A percentile compares a stretch with the other conserved stretches of the same genome.
Conservation (phyloP, 2,113 vertebrate genomes). For the Malurus cyaneus region DNA sequence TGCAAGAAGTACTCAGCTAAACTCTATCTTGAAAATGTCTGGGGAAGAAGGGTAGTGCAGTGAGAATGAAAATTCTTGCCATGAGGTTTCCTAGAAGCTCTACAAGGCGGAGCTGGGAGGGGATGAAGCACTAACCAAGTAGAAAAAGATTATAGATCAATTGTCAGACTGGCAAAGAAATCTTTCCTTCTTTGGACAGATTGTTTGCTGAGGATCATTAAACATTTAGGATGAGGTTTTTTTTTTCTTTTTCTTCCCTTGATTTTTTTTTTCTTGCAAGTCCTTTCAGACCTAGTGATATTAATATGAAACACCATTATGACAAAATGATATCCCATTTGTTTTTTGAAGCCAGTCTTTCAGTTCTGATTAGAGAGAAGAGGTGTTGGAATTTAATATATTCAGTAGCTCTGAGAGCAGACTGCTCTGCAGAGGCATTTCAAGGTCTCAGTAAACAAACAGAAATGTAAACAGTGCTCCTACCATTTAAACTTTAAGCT, state of each 20-base stretch:
- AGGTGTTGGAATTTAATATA: conserved; percentile 11
- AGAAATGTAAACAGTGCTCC: not conserved
- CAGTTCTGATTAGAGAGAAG: conserved; percentile 44
- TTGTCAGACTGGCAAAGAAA: conserved; percentile 51
- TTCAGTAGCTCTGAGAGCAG: not conserved
- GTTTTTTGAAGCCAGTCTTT: conserved; percentile 55
- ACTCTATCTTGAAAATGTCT: not conserved
- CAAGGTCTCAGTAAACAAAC: not conserved
- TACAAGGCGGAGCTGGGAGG: not conserved
- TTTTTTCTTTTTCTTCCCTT: not conserved
- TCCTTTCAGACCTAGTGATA: conserved; percentile 41
- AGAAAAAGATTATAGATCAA: conserved; percentile 64
- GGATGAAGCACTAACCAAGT: not conserved
- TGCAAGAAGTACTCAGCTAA: not conserved
- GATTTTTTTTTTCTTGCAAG: not conserved
- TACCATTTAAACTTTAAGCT: not conserved
- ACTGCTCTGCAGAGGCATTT: not conserved
- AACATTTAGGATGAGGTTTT: conserved; percentile 43
- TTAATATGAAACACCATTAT: conserved; percentile 65
- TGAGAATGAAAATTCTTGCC: not conserved
- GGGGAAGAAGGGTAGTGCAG: not conserved
- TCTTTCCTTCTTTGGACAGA: conserved; percentile 55
- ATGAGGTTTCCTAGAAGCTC: conserved; percentile 1
- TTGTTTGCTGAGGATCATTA: conserved; percentile 70
- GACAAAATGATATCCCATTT: conserved; percentile 64